Evolutionary conservation across 2,888 invertebrate species (phyloP), one percentile per base, ranked within the genome.

Genomic region (Hoplodrina ambigua): DNA sequence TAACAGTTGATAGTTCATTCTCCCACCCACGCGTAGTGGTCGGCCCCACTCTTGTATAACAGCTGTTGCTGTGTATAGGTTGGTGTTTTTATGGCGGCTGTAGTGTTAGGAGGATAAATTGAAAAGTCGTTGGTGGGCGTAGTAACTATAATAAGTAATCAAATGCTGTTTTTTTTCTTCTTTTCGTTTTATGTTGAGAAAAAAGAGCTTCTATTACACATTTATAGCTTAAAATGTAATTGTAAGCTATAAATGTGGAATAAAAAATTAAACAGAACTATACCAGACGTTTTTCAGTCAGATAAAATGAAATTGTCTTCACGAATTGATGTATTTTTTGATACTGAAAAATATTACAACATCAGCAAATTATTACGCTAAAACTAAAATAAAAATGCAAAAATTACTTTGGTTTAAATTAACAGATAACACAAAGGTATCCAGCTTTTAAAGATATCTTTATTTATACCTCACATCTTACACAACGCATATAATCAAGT

Each of bases 71-170:
- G 54, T 71, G 54, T 91, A 94, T 92, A 93, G 92, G 90, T 63
- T 91, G 94, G 62, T 92, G 86, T 83, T 67, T 85, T 82, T 75
- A 66, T 30, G 6, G 1, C 2, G n/a, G 4, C 1, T 6, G n/a
- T 13, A 3, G 62, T 89, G 72, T 85, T 82, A 92, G 49, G 52
- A 91, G 85, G 70, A 85, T 58, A 62, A 90, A 82, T 91, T 86
- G n/a, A 77, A 72, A 68, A 77, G 86, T 83, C 54, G 15, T 46
- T 5, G 46, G 46, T 46, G 41, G 13, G 11, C 0, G 37, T 37
- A 37, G 8, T 37, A 37, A 37, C 13, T 41, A n/a, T n/a, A 41
- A 13, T 46, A 17, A 11, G 17, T 46, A 17, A 46, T 2, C 44
- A 37, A 37, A 8, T 37, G 44, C 13, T 44, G 44, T 46, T 46